Base-by-base conservation (phyloP, 2,797 vertebrate species). In the Sebastes flavidus region DNA sequence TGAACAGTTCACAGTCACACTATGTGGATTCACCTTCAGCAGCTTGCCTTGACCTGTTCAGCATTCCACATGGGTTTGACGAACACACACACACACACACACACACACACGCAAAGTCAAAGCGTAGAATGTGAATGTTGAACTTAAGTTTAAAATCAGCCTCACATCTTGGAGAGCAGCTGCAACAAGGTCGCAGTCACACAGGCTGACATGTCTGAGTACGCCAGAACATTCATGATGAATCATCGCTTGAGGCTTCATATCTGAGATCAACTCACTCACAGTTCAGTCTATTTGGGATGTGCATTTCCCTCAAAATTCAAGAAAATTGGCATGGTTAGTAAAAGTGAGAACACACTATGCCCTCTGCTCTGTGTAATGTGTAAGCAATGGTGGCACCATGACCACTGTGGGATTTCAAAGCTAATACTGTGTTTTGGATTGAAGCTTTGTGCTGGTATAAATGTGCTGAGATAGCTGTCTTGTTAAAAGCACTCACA, bases 21-120 rank as follows among this genome's bases (percentile, higher is more conserved):
- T 55, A 8, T 14, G 3, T 46, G 34, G 32, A 65, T 30, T 84
- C 65, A 67, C 52, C 56, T 78, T 70, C 49, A 75, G 58, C 61
- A 59, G 87, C 91, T 71, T 93, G 93, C 81, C 88, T 77, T 85
- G 82, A 86, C 93, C 90, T 90, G 91, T 34, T 92, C 82, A 46
- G 80, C 91, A 93, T 94, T 92, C 91, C 90, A 84, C 86, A 63
- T 61, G 27, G 22, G 54, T 66, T n/a, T 80, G 62, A 56, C 12
- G 5, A 60, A 52, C 55, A 60, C 12, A 36, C 34, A 58, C 62
- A 59, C 61, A 60, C 27, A 69, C 77, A 68, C 66, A 59, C 32
- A 65, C 62, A 74, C 56, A 38, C 38, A 38, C 36, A 14, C 36
- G 29, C 8, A 76, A 7, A 61, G 32, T 1, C 30, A 24, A 65